Evolutionary conservation across 2,113 vertebrate genomes (phyloP).

Genomic region (Sphyrna mokarran): DNA sequence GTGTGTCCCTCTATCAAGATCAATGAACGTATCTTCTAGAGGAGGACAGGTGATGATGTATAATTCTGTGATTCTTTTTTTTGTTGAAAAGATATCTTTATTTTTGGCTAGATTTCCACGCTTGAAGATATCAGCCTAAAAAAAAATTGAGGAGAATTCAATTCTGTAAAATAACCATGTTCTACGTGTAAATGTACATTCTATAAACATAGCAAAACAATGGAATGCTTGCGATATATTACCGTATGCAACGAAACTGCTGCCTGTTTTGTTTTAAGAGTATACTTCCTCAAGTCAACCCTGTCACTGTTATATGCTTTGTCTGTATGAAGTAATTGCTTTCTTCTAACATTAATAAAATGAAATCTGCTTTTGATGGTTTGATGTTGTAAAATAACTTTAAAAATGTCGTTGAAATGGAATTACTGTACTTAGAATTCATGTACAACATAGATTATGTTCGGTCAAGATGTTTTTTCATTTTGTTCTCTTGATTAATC

Average conservation of each 20-base stretch:
- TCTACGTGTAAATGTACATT: not conserved
- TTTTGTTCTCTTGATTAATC: conserved; percentile 28
- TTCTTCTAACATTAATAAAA: conserved; percentile 16
- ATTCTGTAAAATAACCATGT: conserved; percentile 27
- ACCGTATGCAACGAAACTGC: not conserved
- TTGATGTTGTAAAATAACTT: conserved; percentile 32
- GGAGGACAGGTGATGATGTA: not conserved
- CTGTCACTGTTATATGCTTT: conserved; percentile 11
- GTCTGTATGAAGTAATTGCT: conserved; percentile 30
- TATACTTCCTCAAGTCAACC: not conserved
- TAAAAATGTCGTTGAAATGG: conserved; percentile 26
- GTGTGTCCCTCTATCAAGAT: not conserved
- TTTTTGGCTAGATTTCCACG: not conserved
- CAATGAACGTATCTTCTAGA: not conserved
- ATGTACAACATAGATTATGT: conserved; percentile 23
- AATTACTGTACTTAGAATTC: conserved; percentile 27
- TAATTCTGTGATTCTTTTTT: conserved; percentile 14
- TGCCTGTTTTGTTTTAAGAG: conserved; percentile 30
- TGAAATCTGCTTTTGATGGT: conserved; percentile 19
- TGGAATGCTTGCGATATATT: conserved; percentile 28
- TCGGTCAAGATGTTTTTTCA: conserved; percentile 12
- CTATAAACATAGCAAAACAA: conserved; percentile 35
- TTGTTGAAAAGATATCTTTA: not conserved
- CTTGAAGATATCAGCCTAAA: conserved; percentile 26
- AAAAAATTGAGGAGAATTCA: not conserved